Evolutionary conservation across 2,888 invertebrate species (phyloP).

Genomic region (Diaperis boleti): DNA sequence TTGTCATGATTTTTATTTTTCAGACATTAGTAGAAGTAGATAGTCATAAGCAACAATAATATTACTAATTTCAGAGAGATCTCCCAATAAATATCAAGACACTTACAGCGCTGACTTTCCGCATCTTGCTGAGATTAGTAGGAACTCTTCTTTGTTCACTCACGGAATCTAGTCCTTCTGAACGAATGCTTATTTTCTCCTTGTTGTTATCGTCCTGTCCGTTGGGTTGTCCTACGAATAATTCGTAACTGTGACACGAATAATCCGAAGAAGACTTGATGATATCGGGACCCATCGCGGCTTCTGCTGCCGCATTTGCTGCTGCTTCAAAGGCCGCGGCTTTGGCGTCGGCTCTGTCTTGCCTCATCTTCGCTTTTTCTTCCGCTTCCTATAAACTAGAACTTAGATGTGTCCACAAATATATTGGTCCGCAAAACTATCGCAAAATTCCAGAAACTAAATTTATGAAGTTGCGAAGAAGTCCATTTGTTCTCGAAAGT

Average conservation of each 20-base stretch:
- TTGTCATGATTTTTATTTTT: slow-evolving; percentile 66
- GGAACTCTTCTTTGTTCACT: slow-evolving; percentile 80
- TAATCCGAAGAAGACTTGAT: slow-evolving; percentile 93
- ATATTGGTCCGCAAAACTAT: too few relatives aligned
- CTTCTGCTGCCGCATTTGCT: slow-evolving; percentile 73
- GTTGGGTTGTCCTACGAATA: slow-evolving; percentile 90
- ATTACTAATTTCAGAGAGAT: slow-evolving; percentile 50
- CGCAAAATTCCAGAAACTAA: too few relatives aligned
- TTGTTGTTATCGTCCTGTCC: slow-evolving; percentile 91
- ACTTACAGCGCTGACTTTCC: slow-evolving; percentile 96
- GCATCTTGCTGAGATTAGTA: slow-evolving; percentile 75
- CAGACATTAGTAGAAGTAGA: slow-evolving; percentile 39
- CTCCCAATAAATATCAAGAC: slow-evolving; percentile 63
- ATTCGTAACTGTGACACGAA: slow-evolving; percentile 93
- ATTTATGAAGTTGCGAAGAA: too few relatives aligned
- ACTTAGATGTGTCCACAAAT: too few relatives aligned
- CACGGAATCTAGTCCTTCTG: slow-evolving; percentile 88
- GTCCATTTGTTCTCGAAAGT: too few relatives aligned
- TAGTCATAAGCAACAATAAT: slow-evolving; percentile 53
- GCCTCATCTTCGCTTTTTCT: slow-evolving; percentile 80
- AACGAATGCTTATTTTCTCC: slow-evolving; percentile 90
- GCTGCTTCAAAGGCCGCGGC: slow-evolving; percentile 68
- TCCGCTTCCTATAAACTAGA: slow-evolving; percentile 85
- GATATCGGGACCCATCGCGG: slow-evolving; percentile 74
- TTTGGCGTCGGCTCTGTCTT: slow-evolving; percentile 71